Evolutionary conservation across 2,888 invertebrate genomes (phyloP), one percentile per base, ranked within the genome.

Genomic region (Callyntrura guangdongensis): DNA sequence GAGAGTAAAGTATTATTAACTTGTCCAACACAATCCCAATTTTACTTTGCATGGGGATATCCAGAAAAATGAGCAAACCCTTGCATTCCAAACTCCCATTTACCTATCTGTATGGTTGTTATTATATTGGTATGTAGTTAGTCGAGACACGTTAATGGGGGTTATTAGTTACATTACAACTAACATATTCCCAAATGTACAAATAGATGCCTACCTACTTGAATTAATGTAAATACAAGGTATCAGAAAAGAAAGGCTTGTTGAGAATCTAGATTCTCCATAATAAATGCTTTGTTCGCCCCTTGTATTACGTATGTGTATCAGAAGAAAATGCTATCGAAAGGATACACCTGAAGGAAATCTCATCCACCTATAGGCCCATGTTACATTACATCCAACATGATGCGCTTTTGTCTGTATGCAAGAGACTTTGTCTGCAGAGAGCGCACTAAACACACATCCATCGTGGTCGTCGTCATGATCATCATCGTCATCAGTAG

Each of bases 21-120:
- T 61, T 64, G 64, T 82, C 56, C 79, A 67, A 85, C 86, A 83
- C 90, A 91, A 91, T 91, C 90, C 74, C 87, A 77, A 67, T 86
- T 77, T 79, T 22, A 20, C 72, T 81, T 8, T 14, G 45, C 22
- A 45, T 86, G 90, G 87, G 87, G 27, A 87, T 91, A 74, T 91
- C 90, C 90, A 91, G 90, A 64, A 69, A 69, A 53, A 77, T 49
- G 6, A 17, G n/a, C 8, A 84, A 25, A 53, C 67, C 64, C 56
- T 53, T 11, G 3, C 59, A 17, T 14, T 61, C 25, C 14, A 5
- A 14, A 6, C 53, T 14, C 11, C 11, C 14, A 6, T 9, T 14
- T 53, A 53, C 3, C 14, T 53, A 53, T 53, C 14, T 14, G 2
- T 53, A 53, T 53, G 1, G 1, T 53, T 53, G 1, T 53, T 53